Evolutionary conservation across 2,888 invertebrate species (phyloP), one percentile per base, ranked within the genome.

Genomic region (Clusia tigrina): DNA sequence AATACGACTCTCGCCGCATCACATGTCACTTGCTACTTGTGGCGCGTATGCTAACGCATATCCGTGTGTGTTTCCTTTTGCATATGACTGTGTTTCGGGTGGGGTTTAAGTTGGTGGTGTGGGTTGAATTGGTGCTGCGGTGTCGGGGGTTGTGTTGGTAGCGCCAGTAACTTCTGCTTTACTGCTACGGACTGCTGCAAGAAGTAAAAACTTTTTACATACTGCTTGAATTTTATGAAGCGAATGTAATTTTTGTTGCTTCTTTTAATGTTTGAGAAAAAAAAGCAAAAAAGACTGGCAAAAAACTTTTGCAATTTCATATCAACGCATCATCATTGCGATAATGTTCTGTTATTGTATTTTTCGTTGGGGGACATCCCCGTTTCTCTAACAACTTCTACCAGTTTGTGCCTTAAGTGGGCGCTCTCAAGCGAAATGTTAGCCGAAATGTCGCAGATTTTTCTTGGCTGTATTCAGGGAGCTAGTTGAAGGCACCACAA

Each of bases 241-340:
- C 64, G 64, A 22, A 32, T 60, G 37, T 56, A 61, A 56, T n/a
- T 55, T 60, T 42, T 56, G 61, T 64, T 64, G 37, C 54, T 42
- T 54, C 17, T 46, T 59, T 60, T 22, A 42, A 42, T n/a, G 42
- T n/a, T 61, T 54, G 26, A 32, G 20, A 22, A 59, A 69, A 67
- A 62, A 64, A 57, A 48, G 20, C 48, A 48, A 48, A 15, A 18
- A 22, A 58, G 63, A 64, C 51, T 55, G 52, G 9, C 48, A 12
- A 22, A 61, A 76, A 79, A 77, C 66, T 79, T 79, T 78, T 60
- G 73, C 74, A 74, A 76, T 78, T 76, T 71, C 70, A 71, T 73
- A 76, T 78, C 78, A 78, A 77, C 77, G 74, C 72, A 77, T 78
- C 74, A 79, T 79, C 77, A 79, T 77, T 71, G 72, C 66, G 65